Percentiles rank a stretch among this genome's conserved stretches.
Conservation (phyloP, 2,797 vertebrate genomes). For the Rhinoraja longicauda region DNA sequence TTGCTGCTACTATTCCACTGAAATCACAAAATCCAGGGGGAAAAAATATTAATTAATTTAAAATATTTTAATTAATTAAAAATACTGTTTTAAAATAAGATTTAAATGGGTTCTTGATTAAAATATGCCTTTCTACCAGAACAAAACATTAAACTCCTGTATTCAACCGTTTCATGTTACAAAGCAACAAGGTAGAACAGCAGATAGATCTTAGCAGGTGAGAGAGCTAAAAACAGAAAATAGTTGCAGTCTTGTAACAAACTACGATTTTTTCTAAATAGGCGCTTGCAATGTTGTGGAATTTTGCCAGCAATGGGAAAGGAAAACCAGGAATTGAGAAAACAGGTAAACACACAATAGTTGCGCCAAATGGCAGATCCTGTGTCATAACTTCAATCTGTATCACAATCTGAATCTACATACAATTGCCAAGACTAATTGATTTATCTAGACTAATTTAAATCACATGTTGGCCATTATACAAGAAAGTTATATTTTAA, state of each 20-base stretch:
- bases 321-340: background rate
- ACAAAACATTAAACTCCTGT: background rate
- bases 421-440: background rate
- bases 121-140: background rate
- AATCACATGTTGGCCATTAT: background rate
- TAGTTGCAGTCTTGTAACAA: background rate
- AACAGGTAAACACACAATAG: background rate
- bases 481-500: background rate
- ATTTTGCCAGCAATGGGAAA: background rate
- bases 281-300: background rate
- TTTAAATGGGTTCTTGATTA: background rate
- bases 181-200: background rate
- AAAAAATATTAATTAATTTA: too few relatives aligned
- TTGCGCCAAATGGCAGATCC: background rate
- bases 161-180: background rate
- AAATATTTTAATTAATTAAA: too few relatives aligned
- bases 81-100: background rate
- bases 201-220: background rate
- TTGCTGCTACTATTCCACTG: too few relatives aligned
- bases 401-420: background rate
- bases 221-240: background rate
- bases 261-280: background rate
- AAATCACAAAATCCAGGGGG: too few relatives aligned
- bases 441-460: background rate
- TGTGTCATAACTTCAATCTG: background rate